phyloP scores from a whole-genome alignment of 2,888 invertebrate genomes.

The Molorchus minor region DNA sequence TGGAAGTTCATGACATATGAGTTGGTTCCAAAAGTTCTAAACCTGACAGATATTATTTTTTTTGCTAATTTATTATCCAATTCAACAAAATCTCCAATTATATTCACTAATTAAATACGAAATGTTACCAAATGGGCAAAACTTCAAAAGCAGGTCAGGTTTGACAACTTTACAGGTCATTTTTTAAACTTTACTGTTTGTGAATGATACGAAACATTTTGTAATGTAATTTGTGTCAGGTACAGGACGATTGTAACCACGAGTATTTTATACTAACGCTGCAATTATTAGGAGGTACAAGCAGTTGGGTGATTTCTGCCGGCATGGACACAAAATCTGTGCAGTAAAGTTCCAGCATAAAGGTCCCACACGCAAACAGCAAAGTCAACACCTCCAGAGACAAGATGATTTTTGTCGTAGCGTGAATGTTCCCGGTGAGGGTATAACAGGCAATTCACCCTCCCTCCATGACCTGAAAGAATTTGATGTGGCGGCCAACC shows the following conservation, averaged over 20 bases:
- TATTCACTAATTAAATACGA: no score
- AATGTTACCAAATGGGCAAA: background rate
- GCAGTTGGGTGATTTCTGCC: constrained; percentile 94
- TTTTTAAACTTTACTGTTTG: no score
- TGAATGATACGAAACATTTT: no score
- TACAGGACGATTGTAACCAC: no score
- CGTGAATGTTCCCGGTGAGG: constrained; percentile 91
- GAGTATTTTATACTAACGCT: constrained; percentile 77
- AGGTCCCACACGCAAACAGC: constrained; percentile 97
- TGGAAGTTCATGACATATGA: no score
- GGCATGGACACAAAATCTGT: constrained; percentile 97
- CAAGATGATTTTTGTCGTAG: constrained; percentile 87
- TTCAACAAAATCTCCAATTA: no score
- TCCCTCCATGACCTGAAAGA: constrained; percentile 87
- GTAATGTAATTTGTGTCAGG: no score
- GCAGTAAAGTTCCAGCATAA: constrained; percentile 86
- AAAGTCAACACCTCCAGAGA: constrained; percentile 98
- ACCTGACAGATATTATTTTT: no score
- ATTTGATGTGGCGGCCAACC: constrained; percentile 93
- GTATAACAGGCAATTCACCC: constrained; percentile 94
- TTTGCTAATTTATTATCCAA: no score
- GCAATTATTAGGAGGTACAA: constrained; percentile 93
- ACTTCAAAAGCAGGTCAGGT: constrained; percentile 16
- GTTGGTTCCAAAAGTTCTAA: no score
- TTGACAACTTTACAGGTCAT: no score